phyloP scores from a whole-genome alignment of 2,888 invertebrate genomes.

The Drosophila trichaetosa region DNA sequence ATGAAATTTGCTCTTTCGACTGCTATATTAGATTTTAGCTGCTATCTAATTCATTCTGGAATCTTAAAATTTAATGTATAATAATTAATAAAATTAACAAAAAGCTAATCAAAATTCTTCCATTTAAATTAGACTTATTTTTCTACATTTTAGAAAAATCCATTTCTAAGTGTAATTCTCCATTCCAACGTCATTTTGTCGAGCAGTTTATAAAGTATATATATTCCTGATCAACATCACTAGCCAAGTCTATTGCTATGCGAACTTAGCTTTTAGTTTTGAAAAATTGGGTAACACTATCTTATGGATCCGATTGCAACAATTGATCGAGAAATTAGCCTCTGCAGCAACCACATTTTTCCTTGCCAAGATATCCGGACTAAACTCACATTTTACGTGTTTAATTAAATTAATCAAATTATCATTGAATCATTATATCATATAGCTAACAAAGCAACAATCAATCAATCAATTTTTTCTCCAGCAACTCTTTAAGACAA shows the following conservation, averaged over 20 bases:
- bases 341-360: not conserved
- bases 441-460: not conserved
- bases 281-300: not conserved
- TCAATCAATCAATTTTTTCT: not conserved
- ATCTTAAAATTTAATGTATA: not conserved
- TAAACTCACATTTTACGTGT: not conserved
- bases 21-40: not conserved
- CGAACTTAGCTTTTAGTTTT: not conserved
- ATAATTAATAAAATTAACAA: not conserved
- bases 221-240: not conserved
- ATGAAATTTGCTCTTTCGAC: too few species aligned
- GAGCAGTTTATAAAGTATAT: not conserved
- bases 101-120: not conserved
- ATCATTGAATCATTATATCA: not conserved
- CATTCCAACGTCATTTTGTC: accelerated
- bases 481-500: not conserved
- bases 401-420: not conserved
- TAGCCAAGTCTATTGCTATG: not conserved
- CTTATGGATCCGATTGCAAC: not conserved
- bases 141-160: not conserved
- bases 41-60: not conserved
- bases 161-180: not conserved
- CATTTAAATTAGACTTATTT: not conserved
- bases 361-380: not conserved
- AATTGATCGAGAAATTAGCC: not conserved